phyloP scores from a whole-genome alignment of 1,140 invertebrate genomes.

The Sitobion miscanthi region DNA sequence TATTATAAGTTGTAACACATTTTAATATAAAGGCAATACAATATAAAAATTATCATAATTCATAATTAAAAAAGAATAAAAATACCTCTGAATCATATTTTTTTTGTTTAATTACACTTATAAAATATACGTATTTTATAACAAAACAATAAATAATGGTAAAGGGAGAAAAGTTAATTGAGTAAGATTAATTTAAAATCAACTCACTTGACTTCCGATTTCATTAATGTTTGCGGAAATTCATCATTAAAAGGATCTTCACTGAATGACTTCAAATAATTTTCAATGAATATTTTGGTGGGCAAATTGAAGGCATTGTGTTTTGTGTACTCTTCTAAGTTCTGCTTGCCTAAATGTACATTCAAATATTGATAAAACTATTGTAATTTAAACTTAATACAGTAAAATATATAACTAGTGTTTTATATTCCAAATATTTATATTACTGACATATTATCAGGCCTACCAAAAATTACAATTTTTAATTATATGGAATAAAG shows the following conservation, averaged over 20 bases:
- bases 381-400: too few relatives aligned
- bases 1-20: background rate
- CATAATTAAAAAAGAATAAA: too few relatives aligned
- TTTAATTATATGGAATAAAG: background rate
- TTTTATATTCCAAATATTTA: background rate
- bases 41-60: background rate
- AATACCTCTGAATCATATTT: too few relatives aligned
- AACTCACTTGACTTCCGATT: slow-evolving; percentile 50
- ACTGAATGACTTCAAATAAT: slow-evolving; percentile 46
- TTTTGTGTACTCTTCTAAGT: slow-evolving; percentile 29
- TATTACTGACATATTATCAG: background rate
- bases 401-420: too few relatives aligned
- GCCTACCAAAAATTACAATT: background rate
- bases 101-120: background rate
- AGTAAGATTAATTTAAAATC: background rate
- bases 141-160: background rate
- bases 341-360: background rate
- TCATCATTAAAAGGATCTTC: slow-evolving; percentile 54
- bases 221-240: slow-evolving; percentile 43
- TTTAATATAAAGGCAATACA: background rate
- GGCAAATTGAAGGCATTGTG: slow-evolving; percentile 34
- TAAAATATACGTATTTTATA: background rate
- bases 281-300: slow-evolving; percentile 46
- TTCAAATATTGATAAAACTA: background rate
- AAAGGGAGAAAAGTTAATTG: background rate